phyloP scores from a whole-genome alignment of 2,113 vertebrate genomes.

The Theristicus caerulescens region DNA sequence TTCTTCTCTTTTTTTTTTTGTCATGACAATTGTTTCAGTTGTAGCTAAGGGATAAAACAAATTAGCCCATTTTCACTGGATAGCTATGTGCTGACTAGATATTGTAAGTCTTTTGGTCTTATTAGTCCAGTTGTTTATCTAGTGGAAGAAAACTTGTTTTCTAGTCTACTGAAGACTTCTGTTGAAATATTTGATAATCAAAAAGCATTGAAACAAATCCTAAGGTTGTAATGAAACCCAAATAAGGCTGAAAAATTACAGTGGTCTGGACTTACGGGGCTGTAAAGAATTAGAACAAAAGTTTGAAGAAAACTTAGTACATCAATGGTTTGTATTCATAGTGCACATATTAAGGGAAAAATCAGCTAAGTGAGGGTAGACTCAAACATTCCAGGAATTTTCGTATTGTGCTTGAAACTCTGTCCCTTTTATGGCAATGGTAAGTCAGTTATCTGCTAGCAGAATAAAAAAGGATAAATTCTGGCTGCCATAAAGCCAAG shows the following conservation, averaged over 20 bases:
- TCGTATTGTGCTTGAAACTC: slow-evolving; percentile 19
- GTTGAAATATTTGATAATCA: not conserved
- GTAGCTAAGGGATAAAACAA: slow-evolving; percentile 37
- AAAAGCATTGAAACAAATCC: slow-evolving; percentile 12
- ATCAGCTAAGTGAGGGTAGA: slow-evolving; percentile 21
- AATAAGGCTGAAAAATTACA: slow-evolving; percentile 51
- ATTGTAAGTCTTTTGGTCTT: slow-evolving; percentile 3
- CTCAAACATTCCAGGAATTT: slow-evolving; percentile 60
- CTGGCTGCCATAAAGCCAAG: not conserved
- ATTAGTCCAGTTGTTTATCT: slow-evolving; percentile 23
- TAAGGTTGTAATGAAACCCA: slow-evolving; percentile 12
- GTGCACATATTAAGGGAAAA: slow-evolving; percentile 26
- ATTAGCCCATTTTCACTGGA: slow-evolving; percentile 41
- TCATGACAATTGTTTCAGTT: slow-evolving; percentile 1
- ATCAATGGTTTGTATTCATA: slow-evolving; percentile 6
- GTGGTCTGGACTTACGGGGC: not conserved
- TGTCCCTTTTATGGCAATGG: slow-evolving; percentile 66
- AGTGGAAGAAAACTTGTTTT: slow-evolving; percentile 37
- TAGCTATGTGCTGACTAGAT: slow-evolving; percentile 50
- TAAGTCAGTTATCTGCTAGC: slow-evolving; percentile 44
- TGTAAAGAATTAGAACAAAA: not conserved
- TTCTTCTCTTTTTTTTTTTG: not conserved
- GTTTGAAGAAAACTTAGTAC: slow-evolving; percentile 8
- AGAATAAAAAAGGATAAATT: slow-evolving; percentile 18
- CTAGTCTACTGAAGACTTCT: slow-evolving; percentile 37